Base-by-base conservation (phyloP, 2,797 vertebrate genomes). In the Capromys pilorides region DNA sequence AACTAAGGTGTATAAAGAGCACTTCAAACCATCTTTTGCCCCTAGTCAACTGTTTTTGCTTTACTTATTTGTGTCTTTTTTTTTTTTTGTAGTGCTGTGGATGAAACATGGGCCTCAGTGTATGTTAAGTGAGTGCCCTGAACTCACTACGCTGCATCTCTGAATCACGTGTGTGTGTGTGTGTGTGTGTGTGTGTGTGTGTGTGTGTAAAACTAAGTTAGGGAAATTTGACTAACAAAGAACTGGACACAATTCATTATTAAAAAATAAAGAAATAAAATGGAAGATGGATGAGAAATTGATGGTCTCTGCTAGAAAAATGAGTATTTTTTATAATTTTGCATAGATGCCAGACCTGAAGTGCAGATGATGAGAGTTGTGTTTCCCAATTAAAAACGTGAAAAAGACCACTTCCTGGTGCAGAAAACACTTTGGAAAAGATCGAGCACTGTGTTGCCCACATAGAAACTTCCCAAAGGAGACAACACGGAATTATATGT, bases 11-110 rank as follows among this genome's bases (percentile, higher is more conserved):
- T 86, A 33, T 77, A 61, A 84, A 51, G 33, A 81, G 49, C 19
- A 78, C 79, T 94, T 93, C 22, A 41, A 95, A 84, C 33, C 61
- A 81, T 73, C 69, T 86, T 84, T 83, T 39, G 73, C 16, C 71
- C 31, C 77, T 66, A 9, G 41, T 79, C 88, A 86, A 51, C 6
- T 6, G 26, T 77, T 62, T 87, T 79, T 18, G 16, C n/a, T 31
- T 67, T 79, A 85, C 77, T 84, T 75, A 54, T 77, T 51, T 85
- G 12, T 61, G 67, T 36, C 6, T 21, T 33, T 73, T 33, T 59
- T 84, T 73, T 39, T 49, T 84, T n/a, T 36, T 24, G 5, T 41
- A 28, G 31, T 39, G 54, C 66, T 18, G 33, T 19, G 12, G 33
- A 24, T 51, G 51, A 54, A 26, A 62, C 22, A 8, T 28, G 45